Evolutionary conservation across 2,888 invertebrate genomes (phyloP), one percentile per base, ranked within the genome.

Genomic region (Scelioninae gen. 1): DNA sequence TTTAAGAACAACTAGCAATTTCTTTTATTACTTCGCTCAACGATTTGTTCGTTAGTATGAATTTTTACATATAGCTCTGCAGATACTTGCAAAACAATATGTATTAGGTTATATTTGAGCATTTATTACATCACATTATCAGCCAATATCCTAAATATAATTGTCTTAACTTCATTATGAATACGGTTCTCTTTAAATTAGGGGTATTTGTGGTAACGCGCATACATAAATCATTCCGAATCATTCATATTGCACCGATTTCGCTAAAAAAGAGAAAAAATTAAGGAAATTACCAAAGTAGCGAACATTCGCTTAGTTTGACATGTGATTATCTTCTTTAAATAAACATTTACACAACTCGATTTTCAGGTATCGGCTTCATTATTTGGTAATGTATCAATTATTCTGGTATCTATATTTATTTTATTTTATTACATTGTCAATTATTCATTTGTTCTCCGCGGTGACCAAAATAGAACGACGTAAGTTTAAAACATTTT

Each of bases 41-140:
- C 71, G 85, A 87, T 86, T 86, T 85, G 87, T 88, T 86, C 87
- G 88, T 88, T 72, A 76, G 38, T n/a, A 51, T 71, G 76, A 53
- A 78, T 58, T 74, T 66, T 68, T 65, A 69, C 76, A 69, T 65
- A 82, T 65, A 76, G 72, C 43, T 71, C 32, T 29, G 45, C 51
- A 47, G 47, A 66, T 53, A 55, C 53, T 23, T 10, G 29, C 34
- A 38, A 60, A 68, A 68, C 47, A 49, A 74, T 66, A 72, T 58
- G 49, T 13, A 58, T 62, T 63, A 40, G 15, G 71, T 49, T 83
- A 79, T 78, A 71, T 75, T 58, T 66, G 66, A 58, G 34, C 9
- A 47, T 60, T 71, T 38, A 79, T 78, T 72, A 74, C 47, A 15
- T 13, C 55, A n/a, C 40, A 66, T 82, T 77, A 81, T 32, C 56